Evolutionary conservation across 2,113 vertebrate species (phyloP), one percentile per base, ranked within the genome.

Genomic region (Triplophysa dalaica): DNA sequence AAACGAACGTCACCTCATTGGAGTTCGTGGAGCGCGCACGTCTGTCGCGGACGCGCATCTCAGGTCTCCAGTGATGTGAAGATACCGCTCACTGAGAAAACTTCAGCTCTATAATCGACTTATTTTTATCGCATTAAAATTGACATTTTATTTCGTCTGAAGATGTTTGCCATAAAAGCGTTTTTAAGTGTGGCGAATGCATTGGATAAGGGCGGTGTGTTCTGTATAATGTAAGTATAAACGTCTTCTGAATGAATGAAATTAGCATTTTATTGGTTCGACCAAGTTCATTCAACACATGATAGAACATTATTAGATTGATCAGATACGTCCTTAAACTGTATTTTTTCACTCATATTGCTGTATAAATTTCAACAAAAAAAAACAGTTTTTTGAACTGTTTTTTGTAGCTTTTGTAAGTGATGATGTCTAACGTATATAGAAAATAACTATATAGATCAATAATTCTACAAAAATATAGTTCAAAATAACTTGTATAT

Each of bases 151-250:
- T 62, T 62, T 10, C 14, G 5, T 13, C 9, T 26, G 73, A 41
- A 75, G 45, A 77, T 77, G 61, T 77, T 41, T 41, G 13, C 5
- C 72, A 21, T 24, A 21, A 26, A 74, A 26, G 41, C 43, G 8
- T 45, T 21, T 62, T 8, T 8, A 65, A 33, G 11, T 33, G 65
- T 45, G 62, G 17, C 19, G 43, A 62, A 76, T 76, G 74, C 19
- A 10, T 77, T 66, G 75, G 75, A 77, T 45, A 66, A 11, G 45
- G 29, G 74, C 9, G 24, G 13, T 65, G 11, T 63, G 60, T 48
- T 75, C 73, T 63, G 73, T 75, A 29, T 29, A 63, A 63, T 75
- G 73, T 75, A 24, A 75, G 73, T 75, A 75, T 63, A 6, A 21
- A 58, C 14, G 13, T 17, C 43, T 45, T 45, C 8, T 12, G 11